Conservation (phyloP, 2,888 invertebrate species). For the Chrysolina americana region DNA sequence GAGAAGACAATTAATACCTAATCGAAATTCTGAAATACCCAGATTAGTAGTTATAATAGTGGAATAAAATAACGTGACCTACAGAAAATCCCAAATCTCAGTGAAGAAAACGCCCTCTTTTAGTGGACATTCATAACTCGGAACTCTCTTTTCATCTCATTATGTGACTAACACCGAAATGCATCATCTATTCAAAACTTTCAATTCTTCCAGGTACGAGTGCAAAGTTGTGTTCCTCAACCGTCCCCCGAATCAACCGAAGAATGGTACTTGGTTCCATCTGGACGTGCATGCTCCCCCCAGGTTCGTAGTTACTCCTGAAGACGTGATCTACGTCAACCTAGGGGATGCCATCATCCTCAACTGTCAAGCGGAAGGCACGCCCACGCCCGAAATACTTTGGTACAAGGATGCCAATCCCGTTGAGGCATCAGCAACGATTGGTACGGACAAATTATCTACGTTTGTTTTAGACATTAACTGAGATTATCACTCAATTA, state of each 20-base stretch:
- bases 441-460: slow-evolving; percentile 67
- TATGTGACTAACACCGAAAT: too few species aligned
- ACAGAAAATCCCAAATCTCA: too few species aligned
- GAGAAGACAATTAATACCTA: too few species aligned
- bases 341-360: slow-evolving; percentile 96
- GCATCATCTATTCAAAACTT: slow-evolving; percentile 5
- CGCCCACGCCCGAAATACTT: slow-evolving; percentile 94
- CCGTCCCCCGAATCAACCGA: slow-evolving; percentile 91
- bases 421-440: slow-evolving; percentile 89
- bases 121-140: too few species aligned
- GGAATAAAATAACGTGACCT: too few species aligned
- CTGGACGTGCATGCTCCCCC: slow-evolving; percentile 98
- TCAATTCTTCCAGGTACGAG: slow-evolving; percentile 64
- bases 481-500: too few species aligned
- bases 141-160: too few species aligned
- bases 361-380: slow-evolving; percentile 96
- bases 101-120: too few species aligned
- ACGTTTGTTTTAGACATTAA: too few species aligned
- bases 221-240: slow-evolving; percentile 92
- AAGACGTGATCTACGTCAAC: slow-evolving; percentile 97
- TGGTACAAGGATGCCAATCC: slow-evolving; percentile 97
- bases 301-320: slow-evolving; percentile 94
- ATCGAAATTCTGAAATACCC: too few species aligned
- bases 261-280: slow-evolving; percentile 98
- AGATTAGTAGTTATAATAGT: too few species aligned